Evolutionary conservation across 2,797 vertebrate genomes (phyloP), one percentile per base, ranked within the genome.

Genomic region (Epinephelus coioides): DNA sequence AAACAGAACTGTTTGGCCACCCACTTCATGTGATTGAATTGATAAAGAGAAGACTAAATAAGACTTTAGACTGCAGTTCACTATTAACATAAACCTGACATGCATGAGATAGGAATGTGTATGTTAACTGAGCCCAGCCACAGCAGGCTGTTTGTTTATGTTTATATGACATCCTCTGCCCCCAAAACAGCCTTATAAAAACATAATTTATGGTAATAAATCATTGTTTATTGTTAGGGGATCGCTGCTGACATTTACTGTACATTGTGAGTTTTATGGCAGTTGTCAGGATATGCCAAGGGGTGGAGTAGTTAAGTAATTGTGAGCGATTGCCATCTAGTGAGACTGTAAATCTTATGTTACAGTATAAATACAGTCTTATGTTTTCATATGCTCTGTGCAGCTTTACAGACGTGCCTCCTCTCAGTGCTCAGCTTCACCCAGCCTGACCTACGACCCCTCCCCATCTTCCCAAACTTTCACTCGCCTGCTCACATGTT

Each of bases 341-440:
- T 40, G 53, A 85, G 79, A 81, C 79, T 85, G 73, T 72, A 77
- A 77, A 83, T 90, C 86, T 88, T 74, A 79, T 60, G 84, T 92
- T 92, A 91, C 88, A 76, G 60, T 83, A 74, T 55, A 89, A 92
- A 93, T 69, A 86, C 60, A 70, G 75, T 38, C 56, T 53, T 4
- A 4, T 86, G 76, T 88, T 93, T 91, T 86, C 43, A 77, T 85
- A 89, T 34, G 44, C 46, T 69, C 63, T 14, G 51, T 59, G 68
- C 50, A 51, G 73, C 62, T 56, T 43, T 25, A 53, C 27, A 63
- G 62, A 70, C 50, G 21, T 13, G 18, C 56, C 68, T 82, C 65
- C 25, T 47, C 46, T 82, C 69, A 55, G 4, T 10, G 18, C 65
- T 79, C 61, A 57, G 43, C 60, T 53, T 70, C 64, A 50, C 43